Evolutionary conservation across 53 echinoderm and acorn worm species (phyloP), one percentile per base, ranked within the genome.

Genomic region (Holothuria scabra): DNA sequence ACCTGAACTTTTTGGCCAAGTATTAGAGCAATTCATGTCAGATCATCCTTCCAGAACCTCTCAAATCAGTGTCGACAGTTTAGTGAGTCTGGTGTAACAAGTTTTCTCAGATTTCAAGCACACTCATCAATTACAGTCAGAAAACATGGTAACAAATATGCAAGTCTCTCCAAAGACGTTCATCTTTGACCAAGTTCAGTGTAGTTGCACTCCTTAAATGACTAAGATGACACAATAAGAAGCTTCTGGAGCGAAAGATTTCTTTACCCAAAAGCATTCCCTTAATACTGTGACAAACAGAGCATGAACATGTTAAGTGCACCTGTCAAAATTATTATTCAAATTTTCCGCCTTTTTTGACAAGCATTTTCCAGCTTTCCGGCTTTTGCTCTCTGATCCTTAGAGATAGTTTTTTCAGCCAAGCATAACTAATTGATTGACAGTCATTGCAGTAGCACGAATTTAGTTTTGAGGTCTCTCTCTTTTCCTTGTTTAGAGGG

Each of bases 321-420:
- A 81, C 82, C 82, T 81, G 82, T 81, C 82, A 81, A 81, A 81
- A 81, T 81, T 81, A 81, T 81, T 81, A 81, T 81, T 81, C 82
- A 81, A 81, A 81, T 81, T 81, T 81, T 81, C 82, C 65, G 82
- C 82, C 82, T 63, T 64, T 81, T 64, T 64, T 81, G 82, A 61
- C 62, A 64, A 41, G 65, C 62, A 81, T 81, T 78, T 81, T 64
- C 82, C 65, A 63, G 82, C 82, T 81, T 81, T 81, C 62, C 65
- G 37, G 62, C 82, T 81, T 56, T 58, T 78, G 78, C 78, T 78
- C 56, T 29, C 32, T 56, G 56, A 58, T 78, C 78, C 58, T 78
- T 78, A 9, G 78, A 78, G 78, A 78, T 57, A 72, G 72, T 44
- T 72, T 46, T 48, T 44, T 48, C 46, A 28, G 25, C 72, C 72